Evolutionary conservation across 2,113 vertebrate species (phyloP).

Genomic region (Addax nasomaculatus): DNA sequence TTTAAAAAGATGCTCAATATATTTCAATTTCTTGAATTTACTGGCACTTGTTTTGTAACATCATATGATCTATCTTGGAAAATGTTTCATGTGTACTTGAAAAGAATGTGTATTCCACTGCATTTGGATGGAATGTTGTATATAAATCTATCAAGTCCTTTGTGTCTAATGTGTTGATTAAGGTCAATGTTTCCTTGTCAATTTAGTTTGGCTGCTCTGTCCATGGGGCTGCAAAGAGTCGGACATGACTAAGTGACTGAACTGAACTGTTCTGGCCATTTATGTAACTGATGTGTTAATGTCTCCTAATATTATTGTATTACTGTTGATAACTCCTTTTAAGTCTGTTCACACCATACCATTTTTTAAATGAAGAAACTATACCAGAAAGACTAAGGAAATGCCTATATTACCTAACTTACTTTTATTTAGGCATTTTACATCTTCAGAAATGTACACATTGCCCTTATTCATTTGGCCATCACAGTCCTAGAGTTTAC

Average conservation of each 20-base stretch:
- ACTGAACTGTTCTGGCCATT: background rate
- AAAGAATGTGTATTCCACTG: background rate
- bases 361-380: too few relatives aligned
- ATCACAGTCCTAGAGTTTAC: background rate
- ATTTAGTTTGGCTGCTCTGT: background rate
- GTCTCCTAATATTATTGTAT: background rate
- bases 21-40: background rate
- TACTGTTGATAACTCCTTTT: too few relatives aligned
- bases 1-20: background rate
- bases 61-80: too few relatives aligned
- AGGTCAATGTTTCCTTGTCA: background rate
- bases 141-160: background rate
- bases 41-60: background rate
- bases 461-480: background rate
- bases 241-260: too few relatives aligned
- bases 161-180: background rate
- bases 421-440: background rate
- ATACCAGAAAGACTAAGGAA: background rate
- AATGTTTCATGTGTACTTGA: background rate
- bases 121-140: background rate
- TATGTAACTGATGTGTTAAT: background rate
- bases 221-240: background rate
- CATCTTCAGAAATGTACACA: background rate
- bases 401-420: background rate
- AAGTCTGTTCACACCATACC: too few relatives aligned